phyloP scores from a whole-genome alignment of 2,888 invertebrate species.

The Acrocera orbiculus region DNA sequence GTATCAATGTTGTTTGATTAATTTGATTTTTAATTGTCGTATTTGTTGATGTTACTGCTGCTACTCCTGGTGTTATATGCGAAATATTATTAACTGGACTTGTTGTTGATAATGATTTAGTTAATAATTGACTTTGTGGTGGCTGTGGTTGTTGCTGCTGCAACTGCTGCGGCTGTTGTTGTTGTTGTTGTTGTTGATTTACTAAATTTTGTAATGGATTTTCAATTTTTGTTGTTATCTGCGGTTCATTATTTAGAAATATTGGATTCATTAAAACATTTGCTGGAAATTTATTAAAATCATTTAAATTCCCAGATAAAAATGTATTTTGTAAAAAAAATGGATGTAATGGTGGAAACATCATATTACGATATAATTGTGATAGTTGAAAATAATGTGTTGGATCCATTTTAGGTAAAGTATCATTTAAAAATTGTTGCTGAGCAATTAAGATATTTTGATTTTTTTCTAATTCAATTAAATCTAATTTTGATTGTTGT shows the following conservation, averaged over 20 bases:
- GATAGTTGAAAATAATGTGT: slow-evolving; percentile 39
- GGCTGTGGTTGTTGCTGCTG: slow-evolving; percentile 11
- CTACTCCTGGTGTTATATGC: background rate
- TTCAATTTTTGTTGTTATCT: no score
- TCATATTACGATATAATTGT: slow-evolving; percentile 39
- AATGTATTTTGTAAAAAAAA: slow-evolving; percentile 44
- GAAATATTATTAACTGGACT: no score
- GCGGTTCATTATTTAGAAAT: slow-evolving; percentile 12
- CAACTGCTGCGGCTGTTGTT: slow-evolving; percentile 3
- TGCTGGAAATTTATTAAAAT: slow-evolving; percentile 38
- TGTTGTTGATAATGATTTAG: slow-evolving; percentile 13
- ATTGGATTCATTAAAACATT: slow-evolving; percentile 35
- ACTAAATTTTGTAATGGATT: slow-evolving; percentile 3
- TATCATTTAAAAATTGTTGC: slow-evolving; percentile 44
- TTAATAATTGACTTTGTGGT: slow-evolving; percentile 18
- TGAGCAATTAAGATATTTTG: slow-evolving; percentile 44
- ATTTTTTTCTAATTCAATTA: slow-evolving; percentile 35
- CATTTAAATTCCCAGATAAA: slow-evolving; percentile 33
- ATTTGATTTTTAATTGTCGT: slow-evolving; percentile 5
- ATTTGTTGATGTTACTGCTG: slow-evolving; percentile 1
- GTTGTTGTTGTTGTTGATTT: slow-evolving; percentile 3
- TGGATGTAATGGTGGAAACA: slow-evolving; percentile 45
- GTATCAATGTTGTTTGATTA: slow-evolving; percentile 8
- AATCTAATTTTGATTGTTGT: slow-evolving; percentile 16
- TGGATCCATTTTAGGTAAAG: slow-evolving; percentile 43